Conservation (phyloP, 2,113 vertebrate genomes). For the Bubalus kerabau region DNA sequence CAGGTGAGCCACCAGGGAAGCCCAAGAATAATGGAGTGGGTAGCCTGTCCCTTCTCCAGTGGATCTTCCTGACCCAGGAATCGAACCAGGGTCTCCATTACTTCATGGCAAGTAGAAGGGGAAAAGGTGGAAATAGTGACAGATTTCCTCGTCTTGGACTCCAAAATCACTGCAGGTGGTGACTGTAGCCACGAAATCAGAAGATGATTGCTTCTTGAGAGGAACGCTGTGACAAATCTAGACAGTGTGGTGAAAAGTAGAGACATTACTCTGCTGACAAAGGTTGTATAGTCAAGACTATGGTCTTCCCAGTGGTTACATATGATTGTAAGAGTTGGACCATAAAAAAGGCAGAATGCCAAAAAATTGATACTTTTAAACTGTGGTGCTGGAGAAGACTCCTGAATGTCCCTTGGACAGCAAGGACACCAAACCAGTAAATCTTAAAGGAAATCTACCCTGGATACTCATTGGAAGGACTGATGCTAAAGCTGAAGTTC, state of each 20-base stretch:
- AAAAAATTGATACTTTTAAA: neutral
- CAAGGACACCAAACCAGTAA: neutral
- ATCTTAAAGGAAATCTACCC: neutral
- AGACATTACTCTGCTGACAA: neutral
- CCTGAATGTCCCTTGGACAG: neutral
- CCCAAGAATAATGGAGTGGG: neutral
- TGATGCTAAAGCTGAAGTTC: neutral
- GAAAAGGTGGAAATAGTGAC: neutral
- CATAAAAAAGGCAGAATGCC: neutral
- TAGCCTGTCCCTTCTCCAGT: neutral
- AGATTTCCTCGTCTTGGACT: neutral
- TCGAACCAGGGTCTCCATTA: neutral
- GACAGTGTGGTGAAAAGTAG: neutral
- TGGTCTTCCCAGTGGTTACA: neutral
- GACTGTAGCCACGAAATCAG: neutral
- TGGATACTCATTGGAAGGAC: neutral
- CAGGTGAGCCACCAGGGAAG: neutral
- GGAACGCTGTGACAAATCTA: neutral
- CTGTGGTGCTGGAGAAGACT: neutral
- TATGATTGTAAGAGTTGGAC: neutral
- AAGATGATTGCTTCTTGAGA: neutral
- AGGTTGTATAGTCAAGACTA: neutral
- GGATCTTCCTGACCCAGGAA: rapidly evolving
- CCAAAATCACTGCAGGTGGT: neutral
- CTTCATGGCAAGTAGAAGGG: neutral